Evolutionary conservation across 2,888 invertebrate genomes (phyloP).

Genomic region (Drosophila setosimentum): DNA sequence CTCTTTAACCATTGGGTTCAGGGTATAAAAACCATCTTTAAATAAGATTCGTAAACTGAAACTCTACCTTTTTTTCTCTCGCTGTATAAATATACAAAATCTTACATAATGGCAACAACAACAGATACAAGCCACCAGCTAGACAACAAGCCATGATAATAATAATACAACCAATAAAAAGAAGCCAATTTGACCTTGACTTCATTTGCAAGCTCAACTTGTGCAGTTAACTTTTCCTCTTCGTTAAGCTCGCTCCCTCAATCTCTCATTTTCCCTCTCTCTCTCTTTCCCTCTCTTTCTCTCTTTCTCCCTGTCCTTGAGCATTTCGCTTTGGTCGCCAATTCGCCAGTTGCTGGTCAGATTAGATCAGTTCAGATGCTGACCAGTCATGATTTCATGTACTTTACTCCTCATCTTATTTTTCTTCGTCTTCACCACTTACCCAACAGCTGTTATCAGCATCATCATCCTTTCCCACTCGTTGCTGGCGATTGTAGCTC

Average conservation of each 20-base stretch:
- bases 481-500: constrained; percentile 42
- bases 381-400: neutral
- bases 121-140: constrained; percentile 21
- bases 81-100: constrained; percentile 4
- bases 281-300: constrained; percentile 26
- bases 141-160: neutral
- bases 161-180: constrained; percentile 14
- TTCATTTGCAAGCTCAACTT: constrained; percentile 51
- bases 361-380: neutral
- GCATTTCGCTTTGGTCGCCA: constrained; percentile 14
- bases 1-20: no score
- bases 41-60: neutral
- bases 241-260: constrained; percentile 20
- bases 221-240: neutral
- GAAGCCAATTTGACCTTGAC: constrained; percentile 65
- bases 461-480: constrained; percentile 44
- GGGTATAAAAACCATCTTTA: neutral
- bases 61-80: neutral
- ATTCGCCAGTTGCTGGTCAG: constrained; percentile 16
- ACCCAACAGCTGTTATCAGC: constrained; percentile 42
- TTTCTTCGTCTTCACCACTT: constrained; percentile 22
- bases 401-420: neutral
- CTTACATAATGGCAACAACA: constrained; percentile 1
- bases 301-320: constrained; percentile 24
- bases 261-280: constrained; percentile 12